Conservation (phyloP, 92 coral and sea anemone genomes). For the Bergia sp. region DNA sequence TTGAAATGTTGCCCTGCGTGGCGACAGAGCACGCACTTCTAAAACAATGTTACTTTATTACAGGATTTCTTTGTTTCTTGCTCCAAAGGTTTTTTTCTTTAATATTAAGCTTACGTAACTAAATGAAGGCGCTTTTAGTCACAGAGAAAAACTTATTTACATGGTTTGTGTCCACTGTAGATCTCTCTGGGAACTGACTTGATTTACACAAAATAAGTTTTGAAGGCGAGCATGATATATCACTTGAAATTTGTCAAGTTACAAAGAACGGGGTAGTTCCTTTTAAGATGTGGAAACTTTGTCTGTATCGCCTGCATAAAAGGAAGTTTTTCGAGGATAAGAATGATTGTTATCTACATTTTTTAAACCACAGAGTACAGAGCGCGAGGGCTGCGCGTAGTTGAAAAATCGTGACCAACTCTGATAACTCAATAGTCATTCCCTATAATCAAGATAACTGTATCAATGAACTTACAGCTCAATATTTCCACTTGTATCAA, state of each 20-base stretch:
- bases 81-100: neutral
- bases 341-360: conserved; percentile 17
- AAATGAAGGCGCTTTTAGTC: neutral
- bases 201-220: neutral
- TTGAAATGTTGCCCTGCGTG: too few relatives aligned
- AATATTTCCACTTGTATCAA: conserved; percentile 20
- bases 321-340: conserved; percentile 13
- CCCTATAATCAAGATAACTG: neutral
- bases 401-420: conserved; percentile 4
- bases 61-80: neutral
- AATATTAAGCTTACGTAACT: neutral
- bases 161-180: too few relatives aligned
- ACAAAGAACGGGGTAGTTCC: too few relatives aligned
- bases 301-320: conserved; percentile 2
- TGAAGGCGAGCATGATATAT: neutral
- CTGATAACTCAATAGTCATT: neutral
- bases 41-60: too few relatives aligned
- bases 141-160: neutral
- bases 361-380: conserved; percentile 14
- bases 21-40: neutral
- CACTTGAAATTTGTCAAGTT: neutral
- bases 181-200: too few relatives aligned
- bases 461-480: neutral
- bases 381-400: neutral
- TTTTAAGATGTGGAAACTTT: neutral